phyloP scores from a whole-genome alignment of 2,113 vertebrate species.

The Macrotus californicus region DNA sequence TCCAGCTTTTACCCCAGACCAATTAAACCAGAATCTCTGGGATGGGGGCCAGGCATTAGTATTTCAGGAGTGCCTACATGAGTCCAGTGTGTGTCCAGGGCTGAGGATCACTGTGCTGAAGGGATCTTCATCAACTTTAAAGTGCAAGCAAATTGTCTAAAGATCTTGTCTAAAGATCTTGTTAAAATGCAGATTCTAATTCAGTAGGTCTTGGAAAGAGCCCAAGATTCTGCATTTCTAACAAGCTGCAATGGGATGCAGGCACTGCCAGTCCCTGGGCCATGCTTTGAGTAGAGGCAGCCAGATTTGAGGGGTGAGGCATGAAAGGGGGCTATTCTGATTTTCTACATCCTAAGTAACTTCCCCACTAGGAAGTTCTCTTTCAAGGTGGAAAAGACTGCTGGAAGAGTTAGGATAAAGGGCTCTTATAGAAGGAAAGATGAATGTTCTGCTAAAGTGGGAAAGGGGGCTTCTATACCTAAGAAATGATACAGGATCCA shows the following conservation, averaged over 20 bases:
- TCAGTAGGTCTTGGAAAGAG: neutral
- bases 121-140: neutral
- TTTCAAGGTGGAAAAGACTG: neutral
- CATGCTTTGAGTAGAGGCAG: neutral
- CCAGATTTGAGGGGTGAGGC: neutral
- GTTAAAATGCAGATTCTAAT: neutral
- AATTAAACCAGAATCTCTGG: neutral
- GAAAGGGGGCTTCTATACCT: neutral
- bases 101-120: neutral
- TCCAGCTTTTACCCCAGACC: neutral
- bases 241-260: neutral
- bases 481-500: neutral
- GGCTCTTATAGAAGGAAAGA: neutral
- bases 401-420: neutral
- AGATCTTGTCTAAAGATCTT: neutral
- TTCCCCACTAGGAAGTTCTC: neutral
- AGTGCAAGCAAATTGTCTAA: neutral
- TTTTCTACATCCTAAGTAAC: neutral
- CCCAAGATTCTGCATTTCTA: neutral
- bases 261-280: neutral
- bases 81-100: neutral
- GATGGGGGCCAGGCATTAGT: neutral
- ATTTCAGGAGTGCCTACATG: neutral
- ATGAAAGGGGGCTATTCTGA: neutral
- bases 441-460: neutral